phyloP scores from a whole-genome alignment of 2,888 invertebrate species.

The Lasioglossum oenotherae region DNA sequence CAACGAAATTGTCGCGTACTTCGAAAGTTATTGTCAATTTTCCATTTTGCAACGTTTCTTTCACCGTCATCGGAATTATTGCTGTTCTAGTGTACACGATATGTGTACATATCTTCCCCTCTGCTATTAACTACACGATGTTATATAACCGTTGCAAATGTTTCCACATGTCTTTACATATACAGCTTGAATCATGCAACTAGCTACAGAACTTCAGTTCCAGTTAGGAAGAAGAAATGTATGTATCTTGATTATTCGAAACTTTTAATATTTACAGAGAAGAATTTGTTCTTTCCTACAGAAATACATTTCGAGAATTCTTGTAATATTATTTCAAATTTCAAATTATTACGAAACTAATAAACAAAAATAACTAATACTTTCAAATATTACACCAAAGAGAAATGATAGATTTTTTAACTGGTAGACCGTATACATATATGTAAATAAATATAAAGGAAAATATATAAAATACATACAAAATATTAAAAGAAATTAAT shows the following conservation, averaged over 20 bases:
- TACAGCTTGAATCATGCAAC: not conserved
- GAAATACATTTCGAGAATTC: not conserved
- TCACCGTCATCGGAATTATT: not conserved
- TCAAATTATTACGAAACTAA: too few species aligned
- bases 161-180: too few species aligned
- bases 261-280: not conserved
- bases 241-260: not conserved
- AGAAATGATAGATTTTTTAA: not conserved
- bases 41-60: not conserved
- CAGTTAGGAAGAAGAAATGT: not conserved
- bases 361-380: not conserved
- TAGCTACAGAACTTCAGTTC: not conserved
- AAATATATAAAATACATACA: too few species aligned
- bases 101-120: not conserved
- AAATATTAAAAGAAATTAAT: too few species aligned
- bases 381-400: not conserved
- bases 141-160: not conserved
- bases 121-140: not conserved
- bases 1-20: not conserved
- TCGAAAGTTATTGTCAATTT: not conserved
- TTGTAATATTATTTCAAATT: not conserved
- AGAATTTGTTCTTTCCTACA: not conserved
- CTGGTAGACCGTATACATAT: not conserved
- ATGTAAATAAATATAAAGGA: too few species aligned
- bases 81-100: not conserved